phyloP scores from a whole-genome alignment of 2,888 invertebrate species.

The Schrankia costaestrigalis region DNA sequence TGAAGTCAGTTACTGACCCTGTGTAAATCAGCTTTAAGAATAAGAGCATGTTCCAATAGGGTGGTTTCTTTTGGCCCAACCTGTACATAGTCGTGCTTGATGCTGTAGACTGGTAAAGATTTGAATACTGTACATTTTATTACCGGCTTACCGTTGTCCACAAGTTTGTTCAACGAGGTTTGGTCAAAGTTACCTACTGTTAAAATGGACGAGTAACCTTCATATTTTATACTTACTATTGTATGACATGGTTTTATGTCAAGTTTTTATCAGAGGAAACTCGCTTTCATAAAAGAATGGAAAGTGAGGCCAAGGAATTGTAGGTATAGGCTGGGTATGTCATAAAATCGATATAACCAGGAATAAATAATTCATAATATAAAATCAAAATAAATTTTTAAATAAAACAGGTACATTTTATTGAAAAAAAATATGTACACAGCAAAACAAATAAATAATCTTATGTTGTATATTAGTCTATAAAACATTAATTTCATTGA shows the following conservation, averaged over 20 bases:
- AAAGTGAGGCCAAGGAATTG: conserved; percentile 2
- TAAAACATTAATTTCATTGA: conserved; percentile 81
- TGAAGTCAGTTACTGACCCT: too few species aligned
- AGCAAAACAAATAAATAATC: conserved; percentile 82
- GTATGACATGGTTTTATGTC: background rate
- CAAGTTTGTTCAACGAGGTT: too few species aligned
- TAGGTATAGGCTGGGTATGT: background rate
- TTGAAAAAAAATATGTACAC: conserved; percentile 81
- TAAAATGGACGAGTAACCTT: too few species aligned
- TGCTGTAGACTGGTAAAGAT: too few species aligned
- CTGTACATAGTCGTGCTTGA: too few species aligned
- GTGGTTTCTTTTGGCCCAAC: too few species aligned
- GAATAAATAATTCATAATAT: background rate
- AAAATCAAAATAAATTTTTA: conserved; percentile 34
- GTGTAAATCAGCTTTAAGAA: too few species aligned
- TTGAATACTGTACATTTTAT: too few species aligned
- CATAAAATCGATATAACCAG: background rate
- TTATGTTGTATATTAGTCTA: conserved; percentile 80
- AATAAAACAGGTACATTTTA: conserved; percentile 81
- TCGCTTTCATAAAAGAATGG: background rate
- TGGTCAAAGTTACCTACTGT: too few species aligned
- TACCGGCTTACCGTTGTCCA: too few species aligned
- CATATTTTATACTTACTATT: background rate
- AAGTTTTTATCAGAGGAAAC: background rate
- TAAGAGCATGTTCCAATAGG: too few species aligned